Conservation (phyloP, 2,888 invertebrate species). For the Scaeva pyrastri region DNA sequence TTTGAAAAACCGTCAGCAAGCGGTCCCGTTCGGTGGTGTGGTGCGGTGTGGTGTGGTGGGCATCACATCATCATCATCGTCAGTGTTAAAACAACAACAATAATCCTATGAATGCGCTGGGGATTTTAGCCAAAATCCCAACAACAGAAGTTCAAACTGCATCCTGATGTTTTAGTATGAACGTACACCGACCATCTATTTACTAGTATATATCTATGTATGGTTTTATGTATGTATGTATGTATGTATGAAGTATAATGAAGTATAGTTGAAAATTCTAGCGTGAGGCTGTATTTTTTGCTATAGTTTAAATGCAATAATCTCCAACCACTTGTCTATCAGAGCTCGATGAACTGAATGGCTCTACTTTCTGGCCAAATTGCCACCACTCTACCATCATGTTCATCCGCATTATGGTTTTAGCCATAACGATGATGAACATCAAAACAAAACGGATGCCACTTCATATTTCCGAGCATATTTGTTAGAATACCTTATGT, state of each 20-base stretch:
- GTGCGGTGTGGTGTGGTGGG: background rate
- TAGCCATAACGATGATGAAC: constrained; percentile 15
- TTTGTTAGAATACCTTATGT: background rate
- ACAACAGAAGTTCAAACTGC: constrained; percentile 7
- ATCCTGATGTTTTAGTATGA: background rate
- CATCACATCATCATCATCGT: too few relatives aligned
- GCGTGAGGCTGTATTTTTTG: constrained; percentile 24
- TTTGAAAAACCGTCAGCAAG: constrained; percentile 6
- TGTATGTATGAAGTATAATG: background rate
- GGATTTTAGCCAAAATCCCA: constrained; percentile 30
- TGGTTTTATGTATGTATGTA: too few relatives aligned
- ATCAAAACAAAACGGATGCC: constrained; percentile 7
- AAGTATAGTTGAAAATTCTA: constrained; percentile 19
- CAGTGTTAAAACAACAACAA: constrained; percentile 2
- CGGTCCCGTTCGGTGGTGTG: too few relatives aligned
- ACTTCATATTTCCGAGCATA: background rate
- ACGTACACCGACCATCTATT: too few relatives aligned
- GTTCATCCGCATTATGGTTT: constrained; percentile 42
- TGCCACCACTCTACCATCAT: constrained; percentile 1
- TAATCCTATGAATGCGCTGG: constrained; percentile 46
- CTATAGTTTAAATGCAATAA: constrained; percentile 48
- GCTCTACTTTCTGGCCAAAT: background rate
- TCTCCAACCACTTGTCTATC: constrained; percentile 25
- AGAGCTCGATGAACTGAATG: constrained; percentile 33
- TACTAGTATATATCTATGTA: too few relatives aligned